phyloP scores from a whole-genome alignment of 2,888 invertebrate species.

The Drosophila testacea region DNA sequence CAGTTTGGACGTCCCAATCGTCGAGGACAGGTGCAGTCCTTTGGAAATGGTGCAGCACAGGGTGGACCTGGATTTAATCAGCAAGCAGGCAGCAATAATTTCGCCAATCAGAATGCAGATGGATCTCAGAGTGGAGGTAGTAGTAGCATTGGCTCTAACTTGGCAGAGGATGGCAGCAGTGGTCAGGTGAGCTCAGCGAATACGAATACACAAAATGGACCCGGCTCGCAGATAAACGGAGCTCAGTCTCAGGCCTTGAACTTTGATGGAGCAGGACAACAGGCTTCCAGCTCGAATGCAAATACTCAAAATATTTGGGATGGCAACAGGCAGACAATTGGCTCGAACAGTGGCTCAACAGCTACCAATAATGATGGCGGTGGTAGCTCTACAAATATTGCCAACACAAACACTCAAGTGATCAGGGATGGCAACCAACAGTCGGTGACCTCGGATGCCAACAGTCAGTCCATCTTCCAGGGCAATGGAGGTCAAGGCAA shows the following conservation, averaged over 20 bases:
- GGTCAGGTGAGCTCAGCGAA: slow-evolving; percentile 84
- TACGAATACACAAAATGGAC: slow-evolving; percentile 76
- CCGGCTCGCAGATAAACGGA: slow-evolving; percentile 60
- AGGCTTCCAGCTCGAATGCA: slow-evolving; percentile 82
- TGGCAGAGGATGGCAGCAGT: slow-evolving; percentile 80
- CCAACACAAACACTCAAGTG: slow-evolving; percentile 78
- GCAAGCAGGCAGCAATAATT: slow-evolving; percentile 82
- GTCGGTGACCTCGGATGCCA: slow-evolving; percentile 76
- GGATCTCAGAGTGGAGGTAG: slow-evolving; percentile 69
- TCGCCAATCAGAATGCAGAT: slow-evolving; percentile 57
- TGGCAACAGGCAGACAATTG: slow-evolving; percentile 60
- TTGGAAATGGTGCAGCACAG: slow-evolving; percentile 70
- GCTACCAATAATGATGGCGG: slow-evolving; percentile 72
- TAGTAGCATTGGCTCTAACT: slow-evolving; percentile 83
- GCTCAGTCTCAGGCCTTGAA: slow-evolving; percentile 84
- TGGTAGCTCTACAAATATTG: slow-evolving; percentile 78
- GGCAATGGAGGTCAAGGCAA: slow-evolving; percentile 73
- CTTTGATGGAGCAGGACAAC: slow-evolving; percentile 74
- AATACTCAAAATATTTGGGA: slow-evolving; percentile 71
- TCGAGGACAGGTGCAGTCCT: slow-evolving; percentile 47
- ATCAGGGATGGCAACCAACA: slow-evolving; percentile 66
- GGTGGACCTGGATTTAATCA: slow-evolving; percentile 73
- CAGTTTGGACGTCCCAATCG: slow-evolving; percentile 50
- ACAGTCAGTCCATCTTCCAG: slow-evolving; percentile 81
- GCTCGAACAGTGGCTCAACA: slow-evolving; percentile 78